Conservation (phyloP, 2,113 vertebrate genomes). For the Psephotus haematonotus region DNA sequence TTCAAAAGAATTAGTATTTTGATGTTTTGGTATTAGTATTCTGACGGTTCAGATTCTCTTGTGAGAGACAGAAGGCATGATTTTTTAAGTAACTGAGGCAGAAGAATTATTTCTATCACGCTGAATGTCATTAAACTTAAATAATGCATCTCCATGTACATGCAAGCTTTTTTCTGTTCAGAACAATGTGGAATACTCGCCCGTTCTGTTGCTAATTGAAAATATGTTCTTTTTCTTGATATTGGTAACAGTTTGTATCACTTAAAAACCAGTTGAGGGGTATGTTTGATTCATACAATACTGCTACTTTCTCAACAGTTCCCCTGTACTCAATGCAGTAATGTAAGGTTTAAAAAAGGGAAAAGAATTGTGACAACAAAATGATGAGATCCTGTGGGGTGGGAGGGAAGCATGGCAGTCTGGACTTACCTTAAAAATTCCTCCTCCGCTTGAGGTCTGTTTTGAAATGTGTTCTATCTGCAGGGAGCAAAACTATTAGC, state of each 20-base stretch:
- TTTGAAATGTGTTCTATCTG: constrained; percentile 38
- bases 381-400: background rate
- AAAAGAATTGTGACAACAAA: background rate
- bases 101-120: background rate
- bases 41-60: background rate
- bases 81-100: background rate
- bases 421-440: constrained; percentile 34
- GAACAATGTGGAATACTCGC: background rate
- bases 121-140: background rate
- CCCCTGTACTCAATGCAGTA: background rate
- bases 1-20: background rate
- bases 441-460: background rate
- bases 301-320: background rate
- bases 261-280: background rate
- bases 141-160: background rate
- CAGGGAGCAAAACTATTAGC: constrained; percentile 39
- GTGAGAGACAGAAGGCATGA: background rate
- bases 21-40: background rate
- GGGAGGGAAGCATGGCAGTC: background rate
- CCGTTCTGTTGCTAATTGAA: background rate
- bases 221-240: background rate
- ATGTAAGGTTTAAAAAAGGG: background rate
- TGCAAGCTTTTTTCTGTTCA: background rate
- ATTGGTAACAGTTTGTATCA: background rate
- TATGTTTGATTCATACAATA: background rate